phyloP scores from a whole-genome alignment of 2,888 invertebrate genomes.

The Agrochola circellaris region DNA sequence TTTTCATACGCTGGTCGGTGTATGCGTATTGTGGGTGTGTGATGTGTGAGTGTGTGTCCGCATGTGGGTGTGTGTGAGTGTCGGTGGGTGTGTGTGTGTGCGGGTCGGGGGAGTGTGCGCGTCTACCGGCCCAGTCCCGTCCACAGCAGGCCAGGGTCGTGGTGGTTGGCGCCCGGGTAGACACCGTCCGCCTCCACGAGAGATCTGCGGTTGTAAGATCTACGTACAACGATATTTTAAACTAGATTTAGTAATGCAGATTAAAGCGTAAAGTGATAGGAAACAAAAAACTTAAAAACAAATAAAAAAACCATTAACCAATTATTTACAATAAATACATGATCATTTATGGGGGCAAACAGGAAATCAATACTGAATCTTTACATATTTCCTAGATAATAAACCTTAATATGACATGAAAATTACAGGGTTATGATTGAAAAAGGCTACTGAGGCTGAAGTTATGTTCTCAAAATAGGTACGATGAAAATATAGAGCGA shows the following conservation, averaged over 20 bases:
- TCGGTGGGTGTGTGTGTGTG: slow-evolving; percentile 41
- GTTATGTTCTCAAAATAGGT: neutral
- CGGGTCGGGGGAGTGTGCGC: slow-evolving; percentile 62
- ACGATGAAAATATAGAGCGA: neutral
- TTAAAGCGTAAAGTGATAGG: slow-evolving; percentile 26
- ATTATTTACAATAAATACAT: neutral
- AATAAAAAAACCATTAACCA: neutral
- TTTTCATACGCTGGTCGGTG: slow-evolving; percentile 47
- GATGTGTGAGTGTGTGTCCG: slow-evolving; percentile 30
- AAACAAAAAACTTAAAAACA: neutral
- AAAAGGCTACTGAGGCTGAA: neutral
- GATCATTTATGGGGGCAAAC: neutral
- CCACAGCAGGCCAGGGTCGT: slow-evolving; percentile 93
- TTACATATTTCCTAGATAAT: neutral
- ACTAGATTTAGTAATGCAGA: slow-evolving; percentile 59
- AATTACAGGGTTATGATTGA: neutral
- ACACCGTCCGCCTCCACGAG: slow-evolving; percentile 90
- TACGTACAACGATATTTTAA: slow-evolving; percentile 86
- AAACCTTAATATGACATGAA: neutral
- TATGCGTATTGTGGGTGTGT: slow-evolving; percentile 38
- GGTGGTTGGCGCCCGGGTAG: slow-evolving; percentile 91
- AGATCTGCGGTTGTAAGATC: slow-evolving; percentile 91
- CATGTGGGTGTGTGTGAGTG: slow-evolving; percentile 39
- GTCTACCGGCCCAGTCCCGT: slow-evolving; percentile 91
- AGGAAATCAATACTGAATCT: neutral